Evolutionary conservation across 2,113 vertebrate species (phyloP).

Genomic region (Ramphastos sulfuratus): DNA sequence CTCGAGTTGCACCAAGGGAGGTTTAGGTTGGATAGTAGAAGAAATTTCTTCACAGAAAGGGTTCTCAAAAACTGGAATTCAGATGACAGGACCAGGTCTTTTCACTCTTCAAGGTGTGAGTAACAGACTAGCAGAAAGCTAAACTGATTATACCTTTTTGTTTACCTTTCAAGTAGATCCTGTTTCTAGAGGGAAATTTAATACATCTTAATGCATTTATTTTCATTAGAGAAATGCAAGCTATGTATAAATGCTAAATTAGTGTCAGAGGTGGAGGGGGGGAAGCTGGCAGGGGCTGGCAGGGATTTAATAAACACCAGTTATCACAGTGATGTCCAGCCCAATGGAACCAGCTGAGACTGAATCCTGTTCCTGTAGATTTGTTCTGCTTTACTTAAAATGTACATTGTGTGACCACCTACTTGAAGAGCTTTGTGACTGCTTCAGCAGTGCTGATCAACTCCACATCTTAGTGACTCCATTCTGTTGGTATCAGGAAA

Average conservation of each 20-base stretch:
- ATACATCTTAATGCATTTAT: constrained; percentile 18
- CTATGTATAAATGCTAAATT: constrained; percentile 29
- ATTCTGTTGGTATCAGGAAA: not conserved
- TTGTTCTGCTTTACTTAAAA: not conserved
- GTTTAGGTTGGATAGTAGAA: too few species aligned
- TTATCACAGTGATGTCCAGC: not conserved
- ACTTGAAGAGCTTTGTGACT: not conserved
- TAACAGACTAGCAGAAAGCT: not conserved
- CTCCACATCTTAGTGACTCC: not conserved
- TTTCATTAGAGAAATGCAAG: constrained; percentile 17
- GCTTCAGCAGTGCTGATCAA: not conserved
- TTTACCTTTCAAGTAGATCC: constrained; percentile 20
- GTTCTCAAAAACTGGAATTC: not conserved
- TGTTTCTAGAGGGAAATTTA: constrained; percentile 48
- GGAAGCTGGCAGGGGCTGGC: not conserved
- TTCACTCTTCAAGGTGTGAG: not conserved
- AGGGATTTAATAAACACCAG: not conserved
- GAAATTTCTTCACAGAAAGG: too few species aligned
- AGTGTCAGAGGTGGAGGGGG: not conserved
- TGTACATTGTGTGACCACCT: not conserved
- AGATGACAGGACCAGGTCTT: not conserved
- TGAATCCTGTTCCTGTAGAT: not conserved
- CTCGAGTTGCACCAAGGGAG: too few species aligned
- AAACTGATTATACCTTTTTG: not conserved
- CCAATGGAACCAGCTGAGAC: not conserved